Base-by-base conservation (phyloP, 2,113 vertebrate genomes). In the Lynx canadensis region DNA sequence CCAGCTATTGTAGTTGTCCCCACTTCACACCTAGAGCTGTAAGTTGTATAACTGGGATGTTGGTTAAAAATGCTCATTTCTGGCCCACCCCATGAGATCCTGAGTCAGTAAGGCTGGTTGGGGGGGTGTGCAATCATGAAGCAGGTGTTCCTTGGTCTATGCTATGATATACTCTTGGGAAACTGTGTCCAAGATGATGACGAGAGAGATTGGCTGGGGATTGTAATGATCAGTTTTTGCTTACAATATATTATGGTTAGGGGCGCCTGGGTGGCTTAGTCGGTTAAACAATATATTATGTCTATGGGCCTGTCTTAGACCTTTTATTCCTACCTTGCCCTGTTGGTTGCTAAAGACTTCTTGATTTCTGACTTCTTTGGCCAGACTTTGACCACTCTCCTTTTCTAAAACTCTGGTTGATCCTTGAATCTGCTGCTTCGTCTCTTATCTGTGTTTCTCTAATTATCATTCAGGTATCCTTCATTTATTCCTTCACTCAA, bases 341-440 rank as follows among this genome's bases (percentile, higher is more conserved):
- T 95, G 5, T 31, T 95, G 13, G 27, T 84, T 66, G 50, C 21
- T 87, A 57, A 86, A 94, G 57, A 68, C 31, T 19, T 96, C 29
- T 94, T 90, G 78, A 85, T 90, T 88, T 98, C 29, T 74, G 57
- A 89, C 36, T 88, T 71, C 73, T 97, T 87, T 69, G 63, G 79
- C 21, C 15, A 87, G 41, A 45, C 19, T 87, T 89, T 82, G 57
- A 74, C 52, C 1, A 88, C n/a, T 97, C 21, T 95, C 25, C 66
- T 83, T 95, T 96, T 87, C 76, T 66, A 92, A 52, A 92, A 19
- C 21, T 11, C 18, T 79, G 18, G 7, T 38, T 88, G 29, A 73
- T 15, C 23, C 14, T 57, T 85, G 65, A 57, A 80, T 25, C 48
- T 83, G 21, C 38, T 69, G 11, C 71, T 18, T 82, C 73, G 55